Evolutionary conservation across 2,797 vertebrate species (phyloP).

Genomic region (Anas bernieri): DNA sequence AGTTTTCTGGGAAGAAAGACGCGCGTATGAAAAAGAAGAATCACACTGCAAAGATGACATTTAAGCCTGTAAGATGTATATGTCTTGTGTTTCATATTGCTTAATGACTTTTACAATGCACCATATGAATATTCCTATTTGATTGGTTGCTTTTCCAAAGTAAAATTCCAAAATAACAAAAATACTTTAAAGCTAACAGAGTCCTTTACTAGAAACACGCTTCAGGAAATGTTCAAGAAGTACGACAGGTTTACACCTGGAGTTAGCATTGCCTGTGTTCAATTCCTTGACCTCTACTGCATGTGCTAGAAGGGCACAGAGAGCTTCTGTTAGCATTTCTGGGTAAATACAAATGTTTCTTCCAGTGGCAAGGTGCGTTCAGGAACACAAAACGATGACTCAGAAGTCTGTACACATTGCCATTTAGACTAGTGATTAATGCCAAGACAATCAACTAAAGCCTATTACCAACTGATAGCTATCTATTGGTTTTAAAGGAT

Average conservation of each 20-base stretch:
- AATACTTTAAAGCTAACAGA: not conserved
- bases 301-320: not conserved
- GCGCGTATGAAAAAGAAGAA: not conserved
- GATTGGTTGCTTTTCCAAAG: not conserved
- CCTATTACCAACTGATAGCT: not conserved
- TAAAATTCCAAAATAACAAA: not conserved
- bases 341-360: slow-evolving; percentile 15
- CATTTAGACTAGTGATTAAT: not conserved
- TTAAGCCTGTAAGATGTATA: not conserved
- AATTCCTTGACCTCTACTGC: not conserved
- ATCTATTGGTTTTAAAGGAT: not conserved
- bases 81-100: not conserved
- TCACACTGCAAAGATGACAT: not conserved
- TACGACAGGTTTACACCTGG: not conserved
- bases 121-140: not conserved
- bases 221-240: not conserved
- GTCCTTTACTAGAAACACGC: not conserved
- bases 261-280: not conserved
- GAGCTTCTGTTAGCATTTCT: not conserved
- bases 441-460: not conserved
- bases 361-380: not conserved
- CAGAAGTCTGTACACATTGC: not conserved
- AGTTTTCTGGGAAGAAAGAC: not conserved
- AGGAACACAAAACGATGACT: not conserved
- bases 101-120: not conserved